A percentile compares a stretch with the other conserved stretches of the same genome.
These are phyloP conservation scores for Ceratothoa steindachneri DNA, from an alignment of 2,888 invertebrate species.

Conservation along the genomic window DNA sequence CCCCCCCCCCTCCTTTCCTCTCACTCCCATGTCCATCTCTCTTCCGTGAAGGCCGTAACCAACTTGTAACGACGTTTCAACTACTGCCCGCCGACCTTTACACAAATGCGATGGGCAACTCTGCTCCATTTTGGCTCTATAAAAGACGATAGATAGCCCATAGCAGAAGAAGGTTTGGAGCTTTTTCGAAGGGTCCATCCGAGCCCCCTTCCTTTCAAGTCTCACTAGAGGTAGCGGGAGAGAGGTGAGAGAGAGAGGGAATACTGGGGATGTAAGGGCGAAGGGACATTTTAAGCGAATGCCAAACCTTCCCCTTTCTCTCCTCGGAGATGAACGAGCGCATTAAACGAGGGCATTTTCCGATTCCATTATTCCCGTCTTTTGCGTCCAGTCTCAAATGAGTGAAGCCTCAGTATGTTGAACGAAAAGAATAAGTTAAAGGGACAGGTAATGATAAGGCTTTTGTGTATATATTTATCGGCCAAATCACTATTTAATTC, in stretches of 20 bases:
- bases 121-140: not conserved
- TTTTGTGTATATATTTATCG: too few species aligned
- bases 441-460: not conserved
- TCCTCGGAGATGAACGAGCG: not conserved
- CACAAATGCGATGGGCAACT: constrained; percentile 13
- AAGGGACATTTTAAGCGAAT: not conserved
- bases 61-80: constrained; percentile 9
- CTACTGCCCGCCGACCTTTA: constrained; percentile 3
- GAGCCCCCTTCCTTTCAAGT: not conserved
- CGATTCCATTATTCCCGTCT: not conserved
- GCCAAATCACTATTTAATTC: too few species aligned
- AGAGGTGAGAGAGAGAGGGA: not conserved
- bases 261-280: not conserved
- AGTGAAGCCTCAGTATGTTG: not conserved
- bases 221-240: not conserved
- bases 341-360: not conserved
- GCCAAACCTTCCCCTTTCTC: not conserved
- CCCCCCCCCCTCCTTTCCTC: not conserved
- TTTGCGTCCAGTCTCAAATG: not conserved
- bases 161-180: not conserved
- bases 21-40: not conserved
- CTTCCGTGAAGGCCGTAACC: not conserved
- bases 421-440: not conserved
- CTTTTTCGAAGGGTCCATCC: not conserved
- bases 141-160: constrained; percentile 9